Evolutionary conservation across 2,888 invertebrate species (phyloP), one percentile per base, ranked within the genome.

Genomic region (Phrixothrix hirtus): DNA sequence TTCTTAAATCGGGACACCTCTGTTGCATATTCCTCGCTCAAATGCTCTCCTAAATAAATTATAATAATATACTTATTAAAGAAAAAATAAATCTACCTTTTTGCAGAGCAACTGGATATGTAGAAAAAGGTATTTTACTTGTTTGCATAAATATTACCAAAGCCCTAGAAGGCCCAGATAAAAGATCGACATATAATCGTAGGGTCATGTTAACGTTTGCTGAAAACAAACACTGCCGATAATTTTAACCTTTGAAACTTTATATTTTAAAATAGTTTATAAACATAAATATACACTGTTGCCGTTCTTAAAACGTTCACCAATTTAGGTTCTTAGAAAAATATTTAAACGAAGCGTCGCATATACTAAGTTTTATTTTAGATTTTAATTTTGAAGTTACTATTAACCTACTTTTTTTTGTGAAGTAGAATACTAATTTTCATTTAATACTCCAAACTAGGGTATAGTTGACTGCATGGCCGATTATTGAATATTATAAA

Each of bases 111-210:
- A 89, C 77, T 47, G 76, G 71, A 63, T 83, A 82, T 1, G 77
- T 71, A 66, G 84, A 82, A 71, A 85, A 88, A 32, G 84, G 81
- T 64, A 82, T 82, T 46, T 83, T 82, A 36, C 80, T 79, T 12
- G 75, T 68, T 64, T 86, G 87, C 29, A 91, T 72, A 66, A 89
- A 81, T 59, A 87, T 85, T 54, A 83, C 84, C 21, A 90, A 64
- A 6, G 87, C 83, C 66, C 90, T 79, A 3, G 85, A 85, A 1
- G 89, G 89, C 72, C 89, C 90, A 0, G 90, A 90, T 78, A 90
- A 77, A 11, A 88, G 75, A 75, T 90, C 88, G 59, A 78, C 86
- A 69, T 88, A 89, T 36, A 83, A 78, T 68, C 82, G 82, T 37
- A 86, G 58, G 60, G 75, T 58, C 81, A 71, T 73, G 5, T 29